Evolutionary conservation across 1,140 invertebrate species (phyloP).

Genomic region (Uloborus diversus): DNA sequence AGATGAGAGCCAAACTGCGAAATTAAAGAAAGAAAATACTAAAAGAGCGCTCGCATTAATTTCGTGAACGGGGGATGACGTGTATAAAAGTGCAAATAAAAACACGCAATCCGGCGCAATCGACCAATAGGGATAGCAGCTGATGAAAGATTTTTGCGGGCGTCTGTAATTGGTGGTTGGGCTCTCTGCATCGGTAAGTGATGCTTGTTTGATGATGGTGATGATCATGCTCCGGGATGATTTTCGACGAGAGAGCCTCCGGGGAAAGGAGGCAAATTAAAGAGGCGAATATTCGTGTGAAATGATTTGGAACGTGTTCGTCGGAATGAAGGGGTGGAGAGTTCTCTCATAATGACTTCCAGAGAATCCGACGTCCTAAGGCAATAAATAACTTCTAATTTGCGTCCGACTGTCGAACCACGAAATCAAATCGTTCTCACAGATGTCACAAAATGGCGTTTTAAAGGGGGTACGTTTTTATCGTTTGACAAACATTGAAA

Average conservation of each 20-base stretch:
- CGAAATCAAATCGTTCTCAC: too few relatives aligned
- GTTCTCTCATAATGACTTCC: too few relatives aligned
- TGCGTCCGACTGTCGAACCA: too few relatives aligned
- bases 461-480: too few relatives aligned
- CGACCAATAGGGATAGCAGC: constrained; percentile 9
- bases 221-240: not conserved
- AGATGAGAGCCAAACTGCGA: not conserved
- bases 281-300: not conserved
- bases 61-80: constrained; percentile 11
- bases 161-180: constrained; percentile 36
- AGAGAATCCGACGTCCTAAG: too few relatives aligned
- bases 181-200: constrained; percentile 18
- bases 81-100: constrained; percentile 39
- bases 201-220: constrained; percentile 37
- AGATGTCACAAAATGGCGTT: too few relatives aligned
- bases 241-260: too few relatives aligned
- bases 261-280: constrained; percentile 33
- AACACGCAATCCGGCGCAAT: constrained; percentile 16
- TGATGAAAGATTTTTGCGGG: constrained; percentile 13
- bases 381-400: too few relatives aligned
- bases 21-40: not conserved
- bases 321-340: too few relatives aligned
- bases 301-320: too few relatives aligned
- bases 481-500: too few relatives aligned
- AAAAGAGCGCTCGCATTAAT: constrained; percentile 6